phyloP scores from a whole-genome alignment of 1,140 invertebrate species.

The Drosophila subpulchrella region DNA sequence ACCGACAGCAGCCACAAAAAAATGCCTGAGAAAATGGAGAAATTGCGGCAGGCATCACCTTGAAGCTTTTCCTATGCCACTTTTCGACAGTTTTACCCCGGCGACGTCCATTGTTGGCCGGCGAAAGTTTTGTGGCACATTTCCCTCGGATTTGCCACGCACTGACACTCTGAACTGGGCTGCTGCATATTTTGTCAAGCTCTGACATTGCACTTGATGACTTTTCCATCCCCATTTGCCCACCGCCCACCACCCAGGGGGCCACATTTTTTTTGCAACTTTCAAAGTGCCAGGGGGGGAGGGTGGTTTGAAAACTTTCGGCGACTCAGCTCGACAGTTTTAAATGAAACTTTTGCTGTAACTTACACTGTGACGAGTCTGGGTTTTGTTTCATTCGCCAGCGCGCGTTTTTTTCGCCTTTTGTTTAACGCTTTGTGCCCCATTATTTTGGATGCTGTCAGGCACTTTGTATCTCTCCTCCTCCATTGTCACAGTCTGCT shows the following conservation, averaged over 20 bases:
- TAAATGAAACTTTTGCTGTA: conserved; percentile 61
- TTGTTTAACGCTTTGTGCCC: conserved; percentile 63
- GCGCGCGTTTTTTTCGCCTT: conserved; percentile 26
- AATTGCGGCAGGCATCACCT: conserved; percentile 37
- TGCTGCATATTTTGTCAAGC: conserved; percentile 54
- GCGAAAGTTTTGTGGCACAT: conserved; percentile 50
- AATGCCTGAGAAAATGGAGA: conserved; percentile 33
- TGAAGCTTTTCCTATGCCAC: conserved; percentile 34
- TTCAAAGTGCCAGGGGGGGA: conserved; percentile 29
- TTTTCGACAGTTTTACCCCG: conserved; percentile 33
- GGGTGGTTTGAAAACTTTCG: conserved; percentile 36
- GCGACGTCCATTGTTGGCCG: conserved; percentile 44
- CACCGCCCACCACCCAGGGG: background rate
- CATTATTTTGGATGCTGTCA: conserved; percentile 61
- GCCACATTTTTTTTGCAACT: conserved; percentile 23
- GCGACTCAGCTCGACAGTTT: conserved; percentile 54
- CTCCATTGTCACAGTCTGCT: conserved; percentile 17
- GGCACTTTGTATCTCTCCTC: conserved; percentile 40
- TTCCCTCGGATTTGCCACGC: conserved; percentile 56
- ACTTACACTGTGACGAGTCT: conserved; percentile 58
- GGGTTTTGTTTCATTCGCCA: conserved; percentile 38
- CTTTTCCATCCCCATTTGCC: conserved; percentile 11
- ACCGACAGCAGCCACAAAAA: conserved; percentile 33
- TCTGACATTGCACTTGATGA: conserved; percentile 67
- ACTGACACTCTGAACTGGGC: conserved; percentile 37